These are phyloP conservation scores for Syrrhaptes paradoxus DNA, from an alignment of 2,113 vertebrate species.

Conservation along the genomic window DNA sequence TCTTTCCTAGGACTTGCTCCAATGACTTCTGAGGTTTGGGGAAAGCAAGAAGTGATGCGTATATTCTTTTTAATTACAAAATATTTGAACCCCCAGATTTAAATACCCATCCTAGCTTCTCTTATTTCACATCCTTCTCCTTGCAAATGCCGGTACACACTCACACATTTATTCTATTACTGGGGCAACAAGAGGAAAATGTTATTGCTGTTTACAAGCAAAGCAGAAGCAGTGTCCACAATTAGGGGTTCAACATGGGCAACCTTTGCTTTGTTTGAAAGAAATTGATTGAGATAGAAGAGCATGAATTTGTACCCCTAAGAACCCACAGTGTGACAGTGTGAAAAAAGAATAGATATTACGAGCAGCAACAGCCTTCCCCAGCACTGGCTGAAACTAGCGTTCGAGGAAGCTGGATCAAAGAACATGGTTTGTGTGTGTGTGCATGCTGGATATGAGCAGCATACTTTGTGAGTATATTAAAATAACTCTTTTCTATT, in stretches of 20 bases:
- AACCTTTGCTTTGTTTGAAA: neutral
- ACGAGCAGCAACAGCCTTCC: neutral
- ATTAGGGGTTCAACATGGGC: neutral
- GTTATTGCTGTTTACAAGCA: neutral
- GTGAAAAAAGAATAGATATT: neutral
- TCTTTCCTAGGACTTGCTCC: neutral
- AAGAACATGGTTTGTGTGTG: neutral
- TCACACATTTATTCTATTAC: neutral
- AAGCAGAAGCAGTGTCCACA: neutral
- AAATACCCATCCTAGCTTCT: neutral
- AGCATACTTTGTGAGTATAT: neutral
- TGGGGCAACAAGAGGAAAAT: neutral
- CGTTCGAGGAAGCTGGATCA: neutral
- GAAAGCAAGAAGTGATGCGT: neutral
- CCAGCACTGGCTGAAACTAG: neutral
- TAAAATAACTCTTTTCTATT: neutral
- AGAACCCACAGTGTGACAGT: neutral
- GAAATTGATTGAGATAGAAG: neutral
- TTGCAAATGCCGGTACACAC: neutral
- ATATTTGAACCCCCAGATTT: neutral
- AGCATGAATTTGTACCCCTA: neutral
- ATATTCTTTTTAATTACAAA: neutral
- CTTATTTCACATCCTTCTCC: neutral
- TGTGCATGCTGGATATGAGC: fast-evolving
- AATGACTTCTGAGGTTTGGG: neutral